phyloP scores from a whole-genome alignment of 2,113 vertebrate species.

The Fulica atra region DNA sequence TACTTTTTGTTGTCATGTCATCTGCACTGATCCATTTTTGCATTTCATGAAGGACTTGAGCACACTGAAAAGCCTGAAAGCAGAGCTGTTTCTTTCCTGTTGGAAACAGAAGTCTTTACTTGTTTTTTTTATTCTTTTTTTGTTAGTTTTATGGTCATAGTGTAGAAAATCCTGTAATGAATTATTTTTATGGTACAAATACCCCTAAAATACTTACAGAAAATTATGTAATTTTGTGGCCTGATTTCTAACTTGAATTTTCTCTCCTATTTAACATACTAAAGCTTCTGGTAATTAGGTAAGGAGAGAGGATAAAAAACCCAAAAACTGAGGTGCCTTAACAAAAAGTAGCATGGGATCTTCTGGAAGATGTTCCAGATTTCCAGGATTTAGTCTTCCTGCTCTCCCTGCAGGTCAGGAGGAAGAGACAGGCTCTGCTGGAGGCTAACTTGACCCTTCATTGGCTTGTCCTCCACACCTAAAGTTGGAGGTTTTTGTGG shows the following conservation, averaged over 20 bases:
- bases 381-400: neutral
- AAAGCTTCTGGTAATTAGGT: neutral
- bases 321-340: neutral
- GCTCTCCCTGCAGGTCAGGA: neutral
- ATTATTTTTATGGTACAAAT: neutral
- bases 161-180: neutral
- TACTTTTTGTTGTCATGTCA: neutral
- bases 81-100: neutral
- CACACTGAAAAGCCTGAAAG: neutral
- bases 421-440: neutral
- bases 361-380: neutral
- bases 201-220: neutral
- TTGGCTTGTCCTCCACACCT: neutral
- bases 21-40: neutral
- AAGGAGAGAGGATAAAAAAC: too few relatives aligned
- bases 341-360: neutral
- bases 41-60: neutral
- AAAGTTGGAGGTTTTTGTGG: neutral
- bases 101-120: neutral
- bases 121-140: neutral
- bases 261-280: neutral
- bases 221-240: neutral
- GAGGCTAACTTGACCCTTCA: neutral
- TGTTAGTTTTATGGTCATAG: neutral
- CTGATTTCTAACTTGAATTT: neutral